Conservation (phyloP, 2,113 vertebrate genomes). For the Lamprotornis superbus region DNA sequence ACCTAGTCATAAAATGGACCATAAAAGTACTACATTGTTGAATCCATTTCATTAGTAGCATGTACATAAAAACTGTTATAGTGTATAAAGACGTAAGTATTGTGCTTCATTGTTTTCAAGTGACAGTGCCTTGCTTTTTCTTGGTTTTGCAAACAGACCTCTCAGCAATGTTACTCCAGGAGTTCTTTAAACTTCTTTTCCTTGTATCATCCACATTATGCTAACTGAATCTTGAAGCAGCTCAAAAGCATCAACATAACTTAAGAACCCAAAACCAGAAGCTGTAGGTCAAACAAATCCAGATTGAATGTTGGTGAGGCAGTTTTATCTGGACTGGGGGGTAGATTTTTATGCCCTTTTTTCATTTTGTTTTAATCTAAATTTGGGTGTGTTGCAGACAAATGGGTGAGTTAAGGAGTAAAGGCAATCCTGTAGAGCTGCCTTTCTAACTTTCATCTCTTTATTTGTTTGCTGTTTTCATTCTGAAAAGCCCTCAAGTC, state of each 20-base stretch:
- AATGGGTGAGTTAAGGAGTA: not conserved
- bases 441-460: not conserved
- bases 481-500: not conserved
- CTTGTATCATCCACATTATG: not conserved
- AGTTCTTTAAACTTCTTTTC: not conserved
- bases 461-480: not conserved
- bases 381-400: not conserved
- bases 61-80: constrained; percentile 17
- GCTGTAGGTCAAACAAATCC: not conserved
- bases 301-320: not conserved
- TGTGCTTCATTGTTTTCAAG: not conserved
- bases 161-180: not conserved
- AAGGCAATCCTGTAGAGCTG: not conserved
- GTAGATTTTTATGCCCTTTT: not conserved
- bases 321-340: not conserved
- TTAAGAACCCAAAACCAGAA: not conserved
- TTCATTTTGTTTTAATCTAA: not conserved
- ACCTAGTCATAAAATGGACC: constrained; percentile 50
- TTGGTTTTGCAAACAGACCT: not conserved
- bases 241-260: not conserved
- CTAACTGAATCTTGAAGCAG: not conserved
- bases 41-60: constrained; percentile 37
- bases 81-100: not conserved
- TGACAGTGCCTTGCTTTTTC: not conserved
- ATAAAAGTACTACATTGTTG: constrained; percentile 47